These are phyloP conservation scores for Sceloporus tristichus DNA, from an alignment of 2,113 vertebrate genomes.

Conservation along the genomic window DNA sequence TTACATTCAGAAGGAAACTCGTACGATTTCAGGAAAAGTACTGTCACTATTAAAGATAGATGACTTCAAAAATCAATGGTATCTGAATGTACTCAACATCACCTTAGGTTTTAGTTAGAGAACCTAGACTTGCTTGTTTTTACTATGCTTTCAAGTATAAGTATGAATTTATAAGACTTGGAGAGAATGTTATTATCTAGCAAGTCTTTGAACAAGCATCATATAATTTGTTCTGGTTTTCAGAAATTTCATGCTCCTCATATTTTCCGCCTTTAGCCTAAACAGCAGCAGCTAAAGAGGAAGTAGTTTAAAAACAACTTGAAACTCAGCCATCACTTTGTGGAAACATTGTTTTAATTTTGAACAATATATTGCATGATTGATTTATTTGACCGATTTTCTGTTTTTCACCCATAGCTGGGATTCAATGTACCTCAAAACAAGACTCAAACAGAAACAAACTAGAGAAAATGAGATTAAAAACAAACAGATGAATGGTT, in stretches of 20 bases:
- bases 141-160: not conserved
- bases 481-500: no score
- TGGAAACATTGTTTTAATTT: not conserved
- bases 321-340: not conserved
- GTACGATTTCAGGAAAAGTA: constrained; percentile 14
- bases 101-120: constrained; percentile 20
- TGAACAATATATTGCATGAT: not conserved
- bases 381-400: no score
- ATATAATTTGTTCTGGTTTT: not conserved
- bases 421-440: no score
- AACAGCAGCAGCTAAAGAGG: not conserved
- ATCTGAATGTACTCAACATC: not conserved
- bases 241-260: not conserved
- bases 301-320: not conserved
- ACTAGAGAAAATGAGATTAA: no score
- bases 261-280: not conserved
- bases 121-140: constrained; percentile 1
- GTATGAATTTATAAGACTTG: not conserved
- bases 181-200: not conserved
- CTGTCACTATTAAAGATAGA: constrained; percentile 13
- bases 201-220: not conserved
- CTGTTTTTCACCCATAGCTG: no score
- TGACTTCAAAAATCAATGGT: constrained; percentile 17
- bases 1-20: constrained; percentile 18
- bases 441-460: no score